Base-by-base conservation (phyloP, 2,888 invertebrate species). In the Papilio protenor region DNA sequence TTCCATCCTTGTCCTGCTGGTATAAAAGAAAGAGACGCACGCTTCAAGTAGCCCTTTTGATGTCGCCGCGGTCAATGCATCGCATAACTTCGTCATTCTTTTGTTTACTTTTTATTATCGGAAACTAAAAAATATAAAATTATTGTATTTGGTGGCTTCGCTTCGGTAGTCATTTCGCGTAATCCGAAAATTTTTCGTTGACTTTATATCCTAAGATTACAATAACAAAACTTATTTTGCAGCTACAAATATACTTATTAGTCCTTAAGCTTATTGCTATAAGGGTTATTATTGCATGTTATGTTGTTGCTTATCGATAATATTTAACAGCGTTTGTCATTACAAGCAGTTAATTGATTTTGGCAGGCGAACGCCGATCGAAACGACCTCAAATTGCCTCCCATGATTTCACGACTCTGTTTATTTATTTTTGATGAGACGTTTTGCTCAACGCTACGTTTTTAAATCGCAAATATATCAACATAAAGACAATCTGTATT, bases 311-410 rank as follows among this genome's bases (percentile, higher is more conserved):
- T 74, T 14, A 78, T 23, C 8, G 3, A 45, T 76, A 82, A 72
- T 1, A 77, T 83, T 81, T 82, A 80, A 81, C 77, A 76, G 79
- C 82, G 61, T 75, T 75, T 61, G 71, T 89, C 89, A 92, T 91
- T 92, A 89, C 87, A 87, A 88, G 85, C 87, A 86, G 85, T 87
- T 92, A 93, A 93, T 93, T 93, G 92, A 92, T 92, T 92, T 93
- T 90, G 92, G 90, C 92, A 89, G 89, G 82, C 85, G 85, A 85
- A 86, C 87, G 83, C 83, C 85, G 88, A 93, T 92, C 89, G 89
- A 86, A 87, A 87, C 83, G 84, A 83, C 85, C 82, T 82, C 82
- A 90, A 91, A 92, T 91, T 92, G 75, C 75, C 61, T 71, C 70
- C 70, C 64, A 75, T 75, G 75, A 84, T 84, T 86, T 82, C 80